Evolutionary conservation across 1,140 invertebrate species (phyloP).

Genomic region (Grapholita molesta): DNA sequence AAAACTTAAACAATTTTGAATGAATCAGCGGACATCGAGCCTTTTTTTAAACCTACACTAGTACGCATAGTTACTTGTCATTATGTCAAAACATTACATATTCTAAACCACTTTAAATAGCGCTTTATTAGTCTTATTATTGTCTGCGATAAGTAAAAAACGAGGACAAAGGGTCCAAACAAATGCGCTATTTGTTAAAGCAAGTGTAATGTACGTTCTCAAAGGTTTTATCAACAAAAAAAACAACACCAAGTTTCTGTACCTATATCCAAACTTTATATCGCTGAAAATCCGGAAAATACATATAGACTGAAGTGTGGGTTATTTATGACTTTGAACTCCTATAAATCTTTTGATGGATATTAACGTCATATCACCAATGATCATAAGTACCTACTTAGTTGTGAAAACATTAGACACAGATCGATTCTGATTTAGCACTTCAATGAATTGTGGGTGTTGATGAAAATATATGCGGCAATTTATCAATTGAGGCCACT

Average conservation of each 20-base stretch:
- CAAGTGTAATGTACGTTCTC: not conserved
- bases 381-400: not conserved
- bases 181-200: not conserved
- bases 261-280: not conserved
- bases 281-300: not conserved
- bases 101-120: not conserved
- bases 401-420: not conserved
- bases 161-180: not conserved
- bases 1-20: not conserved
- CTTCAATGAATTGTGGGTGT: conserved; percentile 5
- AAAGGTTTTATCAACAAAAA: not conserved
- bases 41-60: not conserved
- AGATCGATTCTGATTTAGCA: conserved; percentile 1
- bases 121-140: not conserved
- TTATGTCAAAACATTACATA: not conserved
- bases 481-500: conserved; percentile 32
- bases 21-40: not conserved
- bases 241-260: not conserved
- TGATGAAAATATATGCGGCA: conserved; percentile 27
- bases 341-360: conserved; percentile 6
- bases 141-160: not conserved
- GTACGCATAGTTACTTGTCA: not conserved
- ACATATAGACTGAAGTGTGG: not conserved
- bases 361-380: conserved; percentile 1
- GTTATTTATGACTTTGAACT: not conserved